Conservation (phyloP, 2,888 invertebrate species). For the Megamerina dolium region DNA sequence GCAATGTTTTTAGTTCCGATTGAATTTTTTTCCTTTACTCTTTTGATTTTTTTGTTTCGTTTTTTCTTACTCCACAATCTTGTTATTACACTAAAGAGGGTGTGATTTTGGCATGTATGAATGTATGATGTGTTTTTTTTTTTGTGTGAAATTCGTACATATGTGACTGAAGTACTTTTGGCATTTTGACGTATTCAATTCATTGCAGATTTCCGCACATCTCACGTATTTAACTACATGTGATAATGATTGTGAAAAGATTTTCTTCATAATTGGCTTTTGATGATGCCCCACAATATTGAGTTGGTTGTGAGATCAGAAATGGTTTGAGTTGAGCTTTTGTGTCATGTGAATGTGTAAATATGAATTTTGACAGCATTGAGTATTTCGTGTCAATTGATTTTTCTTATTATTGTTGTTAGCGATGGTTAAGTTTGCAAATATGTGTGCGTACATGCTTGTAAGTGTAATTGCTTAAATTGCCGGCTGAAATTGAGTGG, state of each 20-base stretch:
- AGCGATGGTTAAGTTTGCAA: too few relatives aligned
- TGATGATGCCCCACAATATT: constrained; percentile 17
- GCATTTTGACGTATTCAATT: constrained; percentile 5
- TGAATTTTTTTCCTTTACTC: too few relatives aligned
- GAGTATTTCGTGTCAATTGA: constrained; percentile 16
- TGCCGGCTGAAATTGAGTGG: constrained; percentile 1
- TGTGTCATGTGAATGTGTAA: too few relatives aligned
- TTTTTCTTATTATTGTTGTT: constrained; percentile 5
- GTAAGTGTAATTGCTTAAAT: too few relatives aligned
- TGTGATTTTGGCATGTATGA: too few relatives aligned
- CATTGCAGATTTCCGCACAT: constrained; percentile 5
- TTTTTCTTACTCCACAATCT: too few relatives aligned
- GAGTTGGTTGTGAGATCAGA: too few relatives aligned
- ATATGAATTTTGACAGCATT: constrained; percentile 35
- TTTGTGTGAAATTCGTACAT: background rate
- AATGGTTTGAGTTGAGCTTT: too few relatives aligned
- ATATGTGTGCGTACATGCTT: too few relatives aligned
- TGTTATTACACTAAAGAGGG: too few relatives aligned
- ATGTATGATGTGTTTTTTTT: background rate
- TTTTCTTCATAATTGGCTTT: constrained; percentile 32
- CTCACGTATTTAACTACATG: background rate
- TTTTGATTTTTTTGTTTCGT: too few relatives aligned
- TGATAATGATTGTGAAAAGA: constrained; percentile 23
- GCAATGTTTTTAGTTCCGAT: too few relatives aligned
- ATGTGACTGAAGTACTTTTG: background rate